These are phyloP conservation scores for Nasonia giraulti DNA, from an alignment of 1,140 invertebrate genomes.

Conservation along the genomic window DNA sequence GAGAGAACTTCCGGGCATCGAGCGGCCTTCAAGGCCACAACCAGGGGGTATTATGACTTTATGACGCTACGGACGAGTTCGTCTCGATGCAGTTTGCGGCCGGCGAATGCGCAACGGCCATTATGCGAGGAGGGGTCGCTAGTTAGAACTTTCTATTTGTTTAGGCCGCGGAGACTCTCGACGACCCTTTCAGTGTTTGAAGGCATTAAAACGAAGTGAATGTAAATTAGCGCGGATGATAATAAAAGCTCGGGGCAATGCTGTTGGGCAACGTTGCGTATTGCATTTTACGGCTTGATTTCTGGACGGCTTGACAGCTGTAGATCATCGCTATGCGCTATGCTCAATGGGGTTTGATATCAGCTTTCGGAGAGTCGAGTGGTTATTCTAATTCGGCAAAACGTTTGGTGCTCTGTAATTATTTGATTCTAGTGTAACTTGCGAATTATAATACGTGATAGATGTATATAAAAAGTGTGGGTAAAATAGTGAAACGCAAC, in stretches of 20 bases:
- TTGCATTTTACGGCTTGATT: slow-evolving; percentile 35
- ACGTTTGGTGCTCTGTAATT: no score
- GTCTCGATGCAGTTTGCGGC: background rate
- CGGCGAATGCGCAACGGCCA: slow-evolving; percentile 35
- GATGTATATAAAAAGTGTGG: no score
- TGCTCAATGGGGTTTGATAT: no score
- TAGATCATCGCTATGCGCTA: no score
- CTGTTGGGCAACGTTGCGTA: slow-evolving; percentile 3
- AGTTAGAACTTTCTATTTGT: slow-evolving; percentile 34
- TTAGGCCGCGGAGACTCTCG: background rate
- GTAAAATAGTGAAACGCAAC: no score
- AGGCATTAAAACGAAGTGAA: background rate
- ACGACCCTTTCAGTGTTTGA: background rate
- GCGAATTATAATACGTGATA: no score
- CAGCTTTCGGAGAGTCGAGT: no score
- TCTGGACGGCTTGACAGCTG: background rate
- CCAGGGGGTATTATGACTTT: slow-evolving; percentile 58
- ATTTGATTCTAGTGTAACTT: no score
- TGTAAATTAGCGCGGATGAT: slow-evolving; percentile 33
- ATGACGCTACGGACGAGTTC: slow-evolving; percentile 36
- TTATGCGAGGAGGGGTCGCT: background rate
- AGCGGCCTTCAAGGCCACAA: slow-evolving; percentile 14
- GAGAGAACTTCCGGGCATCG: slow-evolving; percentile 22
- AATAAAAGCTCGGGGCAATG: background rate
- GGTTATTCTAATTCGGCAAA: no score